These are phyloP conservation scores for Tamandua tetradactyla DNA, from an alignment of 2,797 vertebrate species.

Conservation along the genomic window DNA sequence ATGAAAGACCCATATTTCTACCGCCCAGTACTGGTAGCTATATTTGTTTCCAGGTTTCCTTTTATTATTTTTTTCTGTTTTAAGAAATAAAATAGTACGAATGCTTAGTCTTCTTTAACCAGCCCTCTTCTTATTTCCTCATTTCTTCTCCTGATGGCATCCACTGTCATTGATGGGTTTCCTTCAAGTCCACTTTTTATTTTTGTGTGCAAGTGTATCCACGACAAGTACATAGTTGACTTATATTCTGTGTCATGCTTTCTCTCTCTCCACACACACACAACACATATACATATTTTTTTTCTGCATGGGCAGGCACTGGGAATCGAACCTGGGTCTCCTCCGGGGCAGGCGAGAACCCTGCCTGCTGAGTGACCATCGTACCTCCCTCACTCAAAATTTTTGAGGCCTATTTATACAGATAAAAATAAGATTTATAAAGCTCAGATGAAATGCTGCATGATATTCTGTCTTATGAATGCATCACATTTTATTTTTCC, in stretches of 20 bases:
- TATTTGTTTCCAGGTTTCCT: neutral
- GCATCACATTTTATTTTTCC: neutral
- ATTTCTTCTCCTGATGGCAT: neutral
- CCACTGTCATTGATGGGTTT: neutral
- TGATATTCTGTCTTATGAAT: neutral
- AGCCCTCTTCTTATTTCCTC: neutral
- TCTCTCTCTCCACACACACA: no score
- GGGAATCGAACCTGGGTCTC: no score
- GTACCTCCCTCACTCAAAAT: no score
- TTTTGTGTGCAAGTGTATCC: neutral
- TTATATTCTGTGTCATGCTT: neutral
- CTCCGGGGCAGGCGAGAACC: no score
- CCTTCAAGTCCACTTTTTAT: neutral
- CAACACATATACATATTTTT: no score
- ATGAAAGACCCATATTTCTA: neutral
- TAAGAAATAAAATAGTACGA: neutral
- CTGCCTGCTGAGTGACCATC: no score
- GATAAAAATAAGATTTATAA: neutral
- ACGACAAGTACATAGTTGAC: neutral
- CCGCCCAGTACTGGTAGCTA: neutral
- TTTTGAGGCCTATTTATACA: slow-evolving; percentile 13
- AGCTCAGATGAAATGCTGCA: neutral
- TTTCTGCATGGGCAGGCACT: no score
- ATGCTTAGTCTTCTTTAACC: neutral
- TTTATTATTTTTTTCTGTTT: neutral